A percentile compares a stretch with the other conserved stretches of the same genome.
Conservation (phyloP, 2,113 vertebrate species). For the Mastomys coucha region DNA sequence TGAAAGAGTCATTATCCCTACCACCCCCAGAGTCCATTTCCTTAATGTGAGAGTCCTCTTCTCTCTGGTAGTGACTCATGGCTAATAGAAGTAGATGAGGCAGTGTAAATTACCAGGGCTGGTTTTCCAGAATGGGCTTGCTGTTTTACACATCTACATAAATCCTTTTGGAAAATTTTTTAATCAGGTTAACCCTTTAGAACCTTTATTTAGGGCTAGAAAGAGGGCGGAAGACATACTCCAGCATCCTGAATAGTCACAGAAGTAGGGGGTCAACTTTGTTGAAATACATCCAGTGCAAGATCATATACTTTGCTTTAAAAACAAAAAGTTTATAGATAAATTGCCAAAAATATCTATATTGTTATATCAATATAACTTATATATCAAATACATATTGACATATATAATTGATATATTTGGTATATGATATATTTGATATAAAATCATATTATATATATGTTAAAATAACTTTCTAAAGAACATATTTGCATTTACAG, state of each 20-base stretch:
- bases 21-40: neutral
- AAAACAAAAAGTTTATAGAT: conserved; percentile 20
- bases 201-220: neutral
- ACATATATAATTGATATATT: too few species aligned
- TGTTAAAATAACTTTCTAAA: conserved; percentile 37
- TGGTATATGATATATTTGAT: neutral
- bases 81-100: neutral
- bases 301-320: neutral
- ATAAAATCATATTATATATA: neutral
- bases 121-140: neutral
- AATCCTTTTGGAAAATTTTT: neutral
- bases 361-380: neutral
- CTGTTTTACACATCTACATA: conserved; percentile 12
- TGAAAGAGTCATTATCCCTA: conserved; percentile 13
- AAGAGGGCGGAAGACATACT: neutral
- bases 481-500: neutral
- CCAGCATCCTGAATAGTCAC: neutral
- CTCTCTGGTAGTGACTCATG: neutral
- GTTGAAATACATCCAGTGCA: neutral
- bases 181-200: neutral
- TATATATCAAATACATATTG: neutral
- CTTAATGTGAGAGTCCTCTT: conserved; percentile 4
- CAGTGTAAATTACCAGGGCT: neutral
- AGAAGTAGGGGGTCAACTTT: neutral
- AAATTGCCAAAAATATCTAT: neutral